These are phyloP conservation scores for Callyntrura guangdongensis DNA, from an alignment of 2,888 invertebrate species.

Conservation along the genomic window DNA sequence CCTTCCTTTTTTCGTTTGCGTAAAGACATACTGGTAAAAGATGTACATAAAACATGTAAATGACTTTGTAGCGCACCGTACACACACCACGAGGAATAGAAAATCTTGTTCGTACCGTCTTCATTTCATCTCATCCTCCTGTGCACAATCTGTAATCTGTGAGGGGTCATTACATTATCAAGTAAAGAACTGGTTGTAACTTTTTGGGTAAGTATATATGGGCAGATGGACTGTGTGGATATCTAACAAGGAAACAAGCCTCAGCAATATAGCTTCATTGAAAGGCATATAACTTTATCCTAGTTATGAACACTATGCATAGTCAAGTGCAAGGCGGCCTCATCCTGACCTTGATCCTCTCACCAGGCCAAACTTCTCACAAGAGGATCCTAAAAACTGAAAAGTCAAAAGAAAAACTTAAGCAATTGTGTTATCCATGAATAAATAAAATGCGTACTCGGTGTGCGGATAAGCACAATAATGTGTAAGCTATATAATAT, in stretches of 20 bases:
- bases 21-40: constrained; percentile 24
- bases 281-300: neutral
- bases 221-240: neutral
- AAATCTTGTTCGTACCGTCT: constrained; percentile 30
- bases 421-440: constrained; percentile 7
- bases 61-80: constrained; percentile 23
- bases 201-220: constrained; percentile 21
- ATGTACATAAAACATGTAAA: constrained; percentile 48
- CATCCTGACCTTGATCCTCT: constrained; percentile 79
- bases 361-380: constrained; percentile 66
- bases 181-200: constrained; percentile 70
- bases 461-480: neutral
- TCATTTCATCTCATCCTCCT: neutral
- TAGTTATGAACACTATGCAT: constrained; percentile 26
- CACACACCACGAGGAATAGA: no score
- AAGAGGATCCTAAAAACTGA: constrained; percentile 51
- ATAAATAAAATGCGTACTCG: constrained; percentile 2
- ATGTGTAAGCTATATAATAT: no score
- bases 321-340: constrained; percentile 68
- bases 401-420: neutral
- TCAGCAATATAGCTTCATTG: neutral
- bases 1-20: constrained; percentile 66
- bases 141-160: constrained; percentile 46
- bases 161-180: constrained; percentile 71
- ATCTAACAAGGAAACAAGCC: neutral